These are phyloP conservation scores for Silurus glanis DNA, from an alignment of 2,113 vertebrate species.

Conservation along the genomic window DNA sequence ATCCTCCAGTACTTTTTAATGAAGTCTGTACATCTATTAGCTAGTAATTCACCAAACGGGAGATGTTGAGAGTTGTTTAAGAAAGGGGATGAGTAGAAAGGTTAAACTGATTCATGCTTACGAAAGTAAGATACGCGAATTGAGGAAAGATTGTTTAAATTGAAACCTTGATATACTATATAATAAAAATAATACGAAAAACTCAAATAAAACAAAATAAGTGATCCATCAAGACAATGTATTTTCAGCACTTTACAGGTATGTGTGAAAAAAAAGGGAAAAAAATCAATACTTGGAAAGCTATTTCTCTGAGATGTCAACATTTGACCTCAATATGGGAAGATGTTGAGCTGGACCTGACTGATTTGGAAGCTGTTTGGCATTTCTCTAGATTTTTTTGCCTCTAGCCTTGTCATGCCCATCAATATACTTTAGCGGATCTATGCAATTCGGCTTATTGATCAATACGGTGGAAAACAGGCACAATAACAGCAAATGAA, in stretches of 20 bases:
- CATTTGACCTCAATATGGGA: conserved; percentile 30
- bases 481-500: neutral
- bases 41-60: conserved; percentile 1
- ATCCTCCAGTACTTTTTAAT: conserved; percentile 4
- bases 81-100: conserved; percentile 14
- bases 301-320: conserved; percentile 22
- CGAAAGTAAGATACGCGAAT: neutral
- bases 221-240: conserved; percentile 14
- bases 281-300: conserved; percentile 22
- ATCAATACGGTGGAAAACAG: neutral
- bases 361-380: conserved; percentile 25
- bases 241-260: neutral
- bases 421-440: conserved; percentile 13
- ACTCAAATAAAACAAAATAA: neutral
- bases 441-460: conserved; percentile 17
- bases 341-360: conserved; percentile 18
- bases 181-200: neutral
- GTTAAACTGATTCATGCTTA: neutral
- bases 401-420: conserved; percentile 10
- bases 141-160: neutral
- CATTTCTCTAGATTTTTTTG: conserved; percentile 18
- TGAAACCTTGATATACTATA: neutral
- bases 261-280: neutral
- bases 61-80: neutral
- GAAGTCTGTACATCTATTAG: conserved; percentile 32